Evolutionary conservation across 2,797 vertebrate species (phyloP), one percentile per base, ranked within the genome.

Genomic region (Lophotriccus pileatus): DNA sequence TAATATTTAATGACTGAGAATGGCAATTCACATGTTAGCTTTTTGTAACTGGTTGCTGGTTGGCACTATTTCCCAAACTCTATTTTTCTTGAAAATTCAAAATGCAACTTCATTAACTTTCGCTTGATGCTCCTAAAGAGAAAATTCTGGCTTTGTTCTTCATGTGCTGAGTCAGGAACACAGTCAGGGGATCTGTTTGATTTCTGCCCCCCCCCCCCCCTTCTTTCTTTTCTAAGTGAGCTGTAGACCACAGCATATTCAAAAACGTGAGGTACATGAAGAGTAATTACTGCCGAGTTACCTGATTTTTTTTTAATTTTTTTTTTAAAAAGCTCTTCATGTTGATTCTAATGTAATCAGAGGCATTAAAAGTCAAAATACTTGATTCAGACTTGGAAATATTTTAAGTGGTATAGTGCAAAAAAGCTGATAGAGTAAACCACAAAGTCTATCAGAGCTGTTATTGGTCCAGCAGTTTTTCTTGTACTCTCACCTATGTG

Each of bases 41-140:
- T 69, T 87, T 44, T 77, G 23, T 85, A 59, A 60, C 14, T 34
- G 30, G 30, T 72, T 76, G 25, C 19, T 46, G 16, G 30, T 56
- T 87, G 32, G 52, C 21, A 20, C 0, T 43, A 32, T 91, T 70
- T 72, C 8, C 9, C 27, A 86, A 58, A 68, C 17, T 39, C 15
- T 76, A 10, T 91, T 75, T 94, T 90, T 62, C 66, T 86, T 91
- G 80, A 67, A 89, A 92, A 82, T 67, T 85, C 36, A 62, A 73
- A 94, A 41, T 75, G 53, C 49, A 74, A 17, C 49, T 95, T 86
- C 62, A 77, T 84, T 83, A 80, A 50, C 80, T 78, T 91, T 53
- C 25, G 23, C 49, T 77, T 74, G 41, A 36, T 77, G 23, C 5
- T 79, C 34, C 56, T 74, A 68, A 91, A 87, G 76, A 78, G 89